Evolutionary conservation across 2,888 invertebrate genomes (phyloP), one percentile per base, ranked within the genome.

Genomic region (Chesias legatella): DNA sequence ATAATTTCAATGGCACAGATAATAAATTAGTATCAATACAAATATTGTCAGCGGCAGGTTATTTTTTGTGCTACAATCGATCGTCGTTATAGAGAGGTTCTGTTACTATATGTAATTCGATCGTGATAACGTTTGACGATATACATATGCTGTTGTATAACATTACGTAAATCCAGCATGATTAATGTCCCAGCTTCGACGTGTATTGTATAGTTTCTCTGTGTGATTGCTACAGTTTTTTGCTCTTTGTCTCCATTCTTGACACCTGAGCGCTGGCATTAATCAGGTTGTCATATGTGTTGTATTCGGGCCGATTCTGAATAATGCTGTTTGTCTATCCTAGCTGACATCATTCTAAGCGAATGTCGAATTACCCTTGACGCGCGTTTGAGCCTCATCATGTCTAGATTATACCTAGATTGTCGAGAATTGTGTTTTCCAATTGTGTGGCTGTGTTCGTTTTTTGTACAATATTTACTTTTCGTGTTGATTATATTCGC

Each of bases 251-350:
- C 70, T 70, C 60, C 57, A 60, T 53, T 75, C 69, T 77, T 82
- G 79, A 81, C 83, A 83, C 81, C 81, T 79, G 80, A 76, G 76
- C 60, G 61, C 51, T 53, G 61, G 60, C 63, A 85, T 86, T 80
- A 84, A 84, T 85, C 84, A 83, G 78, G 78, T 71, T 85, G 83
- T 85, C 84, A 81, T n/a, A n/a, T 67, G 70, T 67, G 67, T 67
- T 67, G 67, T 71, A 75, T 75, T 67, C 72, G 64, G 76, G 70
- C 65, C 67, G 72, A 67, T 65, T 63, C 59, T 63, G 63, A 66
- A 77, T 74, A 75, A 76, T 73, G 68, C 64, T 58, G 52, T 61
- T 67, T 63, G 80, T 80, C 13, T 17, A 17, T 62, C 60, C 48
- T 50, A 49, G 60, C 71, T 82, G 78, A 79, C 75, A 74, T 80